Conservation (phyloP, 64 coral and sea anemone genomes). For the Dendronephthya gigantea region DNA sequence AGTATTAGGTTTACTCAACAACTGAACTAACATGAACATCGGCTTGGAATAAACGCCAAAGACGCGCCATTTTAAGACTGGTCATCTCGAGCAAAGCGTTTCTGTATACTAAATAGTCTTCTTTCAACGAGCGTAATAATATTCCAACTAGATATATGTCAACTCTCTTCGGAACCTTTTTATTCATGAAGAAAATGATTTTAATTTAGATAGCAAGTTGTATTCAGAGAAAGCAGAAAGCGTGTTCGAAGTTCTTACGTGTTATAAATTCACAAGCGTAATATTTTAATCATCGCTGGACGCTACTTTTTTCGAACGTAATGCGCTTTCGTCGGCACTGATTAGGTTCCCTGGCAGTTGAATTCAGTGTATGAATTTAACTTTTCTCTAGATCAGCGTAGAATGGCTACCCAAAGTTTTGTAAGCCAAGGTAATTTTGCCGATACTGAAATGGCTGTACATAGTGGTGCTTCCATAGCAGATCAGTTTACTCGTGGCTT, state of each 20-base stretch:
- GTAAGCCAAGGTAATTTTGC: slow-evolving; percentile 18
- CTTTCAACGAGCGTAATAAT: neutral
- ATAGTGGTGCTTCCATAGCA: neutral
- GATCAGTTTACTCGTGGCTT: neutral
- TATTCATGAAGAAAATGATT: neutral
- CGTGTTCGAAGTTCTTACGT: neutral
- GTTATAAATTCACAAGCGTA: neutral
- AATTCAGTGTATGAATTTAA: neutral
- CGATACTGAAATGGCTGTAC: neutral
- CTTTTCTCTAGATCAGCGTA: slow-evolving; percentile 12
- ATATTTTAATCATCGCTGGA: neutral
- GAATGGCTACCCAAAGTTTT: slow-evolving; percentile 3
- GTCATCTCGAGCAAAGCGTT: neutral
- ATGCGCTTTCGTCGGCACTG: too few species aligned
- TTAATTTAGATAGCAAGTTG: too few species aligned
- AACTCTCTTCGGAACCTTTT: neutral
- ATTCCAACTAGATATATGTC: neutral
- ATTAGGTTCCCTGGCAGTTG: neutral
- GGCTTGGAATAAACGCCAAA: neutral
- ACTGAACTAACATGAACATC: neutral
- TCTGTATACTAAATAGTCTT: neutral
- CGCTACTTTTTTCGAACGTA: neutral
- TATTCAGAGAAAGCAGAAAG: too few species aligned
- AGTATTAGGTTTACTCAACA: neutral
- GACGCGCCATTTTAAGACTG: neutral